A percentile compares a stretch with the other conserved stretches of the same genome.
Conservation (phyloP, 2,113 vertebrate species). For the Sorex fumeus region DNA sequence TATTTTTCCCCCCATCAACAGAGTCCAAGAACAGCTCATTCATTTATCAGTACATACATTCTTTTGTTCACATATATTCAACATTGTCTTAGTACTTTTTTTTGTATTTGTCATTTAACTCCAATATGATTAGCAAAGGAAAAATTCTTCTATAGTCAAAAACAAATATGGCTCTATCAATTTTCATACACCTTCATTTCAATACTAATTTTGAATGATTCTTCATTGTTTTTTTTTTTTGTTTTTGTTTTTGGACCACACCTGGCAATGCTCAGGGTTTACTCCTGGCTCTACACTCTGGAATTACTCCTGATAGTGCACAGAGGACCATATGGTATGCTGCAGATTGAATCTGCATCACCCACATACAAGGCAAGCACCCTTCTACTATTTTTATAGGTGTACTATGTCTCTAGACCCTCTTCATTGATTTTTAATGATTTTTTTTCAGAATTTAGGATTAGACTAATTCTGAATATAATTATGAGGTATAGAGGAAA, state of each 20-base stretch:
- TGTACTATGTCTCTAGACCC: background rate
- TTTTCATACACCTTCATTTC: slow-evolving; percentile 39
- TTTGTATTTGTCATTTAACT: background rate
- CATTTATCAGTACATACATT: background rate
- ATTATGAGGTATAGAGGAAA: background rate
- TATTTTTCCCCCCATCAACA: background rate
- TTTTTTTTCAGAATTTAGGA: slow-evolving; percentile 43
- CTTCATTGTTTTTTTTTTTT: background rate
- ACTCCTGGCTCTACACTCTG: too few relatives aligned
- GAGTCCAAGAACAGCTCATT: background rate
- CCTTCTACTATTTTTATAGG: too few relatives aligned
- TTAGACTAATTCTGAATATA: slow-evolving; percentile 38
- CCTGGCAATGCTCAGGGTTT: too few relatives aligned
- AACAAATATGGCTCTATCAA: background rate
- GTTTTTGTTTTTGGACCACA: too few relatives aligned
- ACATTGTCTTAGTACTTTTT: background rate
- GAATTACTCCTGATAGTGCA: too few relatives aligned
- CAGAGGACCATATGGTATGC: too few relatives aligned
- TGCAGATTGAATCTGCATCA: too few relatives aligned
- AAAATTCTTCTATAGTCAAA: background rate
- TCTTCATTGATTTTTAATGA: background rate
- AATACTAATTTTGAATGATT: background rate
- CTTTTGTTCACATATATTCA: background rate
- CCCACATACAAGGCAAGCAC: too few relatives aligned
- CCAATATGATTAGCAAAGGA: background rate